phyloP scores from a whole-genome alignment of 2,888 invertebrate species.

The Chymomyza fuscimana region DNA sequence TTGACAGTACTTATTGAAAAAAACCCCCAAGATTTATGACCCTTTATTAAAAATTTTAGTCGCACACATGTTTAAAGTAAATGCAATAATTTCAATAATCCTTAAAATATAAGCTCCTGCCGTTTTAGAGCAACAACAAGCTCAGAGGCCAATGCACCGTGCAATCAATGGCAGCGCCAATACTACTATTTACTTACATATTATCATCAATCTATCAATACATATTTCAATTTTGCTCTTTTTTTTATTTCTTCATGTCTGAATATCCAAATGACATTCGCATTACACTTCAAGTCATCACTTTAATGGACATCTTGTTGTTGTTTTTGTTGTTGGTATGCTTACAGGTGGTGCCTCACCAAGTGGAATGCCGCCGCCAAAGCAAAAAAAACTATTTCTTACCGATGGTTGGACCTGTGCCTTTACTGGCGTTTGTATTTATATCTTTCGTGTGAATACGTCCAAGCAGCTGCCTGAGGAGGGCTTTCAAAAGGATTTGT shows the following conservation, averaged over 20 bases:
- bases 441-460: slow-evolving; percentile 91
- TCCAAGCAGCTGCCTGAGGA: slow-evolving; percentile 93
- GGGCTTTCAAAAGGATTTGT: slow-evolving; percentile 93
- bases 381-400: slow-evolving; percentile 89
- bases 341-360: slow-evolving; percentile 75
- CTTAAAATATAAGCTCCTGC: too few relatives aligned
- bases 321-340: background rate
- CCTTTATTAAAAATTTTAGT: too few relatives aligned
- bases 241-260: background rate
- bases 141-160: background rate
- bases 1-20: too few relatives aligned
- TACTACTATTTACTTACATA: too few relatives aligned
- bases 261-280: background rate
- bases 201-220: background rate
- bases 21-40: too few relatives aligned
- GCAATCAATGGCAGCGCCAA: background rate
- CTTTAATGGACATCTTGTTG: background rate
- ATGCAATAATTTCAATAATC: too few relatives aligned
- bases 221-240: background rate
- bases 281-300: slow-evolving; percentile 9
- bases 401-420: slow-evolving; percentile 92
- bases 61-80: too few relatives aligned
- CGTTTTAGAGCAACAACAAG: background rate
- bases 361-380: slow-evolving; percentile 73
- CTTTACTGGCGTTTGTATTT: slow-evolving; percentile 90